Base-by-base conservation (phyloP, 2,797 vertebrate genomes). In the Arnoldichthys spilopterus region DNA sequence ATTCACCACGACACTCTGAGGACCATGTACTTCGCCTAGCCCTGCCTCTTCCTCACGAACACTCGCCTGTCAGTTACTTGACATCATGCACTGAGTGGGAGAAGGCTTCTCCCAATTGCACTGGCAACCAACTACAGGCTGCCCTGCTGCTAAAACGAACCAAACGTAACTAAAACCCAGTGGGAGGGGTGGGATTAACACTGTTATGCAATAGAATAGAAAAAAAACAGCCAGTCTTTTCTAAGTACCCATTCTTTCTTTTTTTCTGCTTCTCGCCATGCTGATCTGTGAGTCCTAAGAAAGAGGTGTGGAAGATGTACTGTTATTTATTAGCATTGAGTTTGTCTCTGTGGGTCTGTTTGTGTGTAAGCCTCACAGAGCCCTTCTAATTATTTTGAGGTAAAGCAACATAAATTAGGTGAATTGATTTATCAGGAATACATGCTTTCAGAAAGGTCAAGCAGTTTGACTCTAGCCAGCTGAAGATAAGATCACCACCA, bases 1-100 rank as follows among this genome's bases (percentile, higher is more conserved):
- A 98, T 99, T 94, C 98, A 99, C 95, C 97, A 99, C 82, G 97
- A 99, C 95, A 98, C 98, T 87, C 94, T 99, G 96, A 97, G 96
- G 93, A 99, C 97, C 93, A 99, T 99, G 98, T 99, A 99, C 93
- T 99, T 99, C 83, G 97, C 98, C 93, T 99, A 8, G 61, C 67
- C 63, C 76, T 59, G 61, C 79, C 54, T 70, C 63, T 78, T 37
- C 43, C 12, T 58, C 77, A 20, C 18, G 43, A 67, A 83, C 82
- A 43, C 34, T 93, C 85, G 66, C 76, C 74, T 70, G 70, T 90
- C 85, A 74, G 85, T 89, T 85, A 77, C 88, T 88, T 88, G 88
- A 87, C 87, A 88, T 85, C 84, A 87, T 90, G 88, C 90, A 83
- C 91, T 92, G 88, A 88, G 78, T 47, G 79, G 85, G 71, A 58